Percentiles rank a stretch among this genome's conserved stretches.
Evolutionary conservation across 2,797 vertebrate species (phyloP).

Genomic region (Danio jaintianensis): DNA sequence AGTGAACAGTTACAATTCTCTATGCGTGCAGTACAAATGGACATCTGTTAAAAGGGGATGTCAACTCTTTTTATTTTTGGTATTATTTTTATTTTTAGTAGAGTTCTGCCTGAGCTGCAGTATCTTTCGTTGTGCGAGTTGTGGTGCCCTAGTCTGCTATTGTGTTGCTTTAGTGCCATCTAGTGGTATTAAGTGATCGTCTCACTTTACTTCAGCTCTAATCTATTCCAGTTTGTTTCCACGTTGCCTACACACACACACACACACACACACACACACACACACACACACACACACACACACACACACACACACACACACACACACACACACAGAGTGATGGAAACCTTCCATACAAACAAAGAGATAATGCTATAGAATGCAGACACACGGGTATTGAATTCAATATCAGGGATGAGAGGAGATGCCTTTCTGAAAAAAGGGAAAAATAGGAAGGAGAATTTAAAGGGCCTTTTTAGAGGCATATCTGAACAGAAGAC

Average conservation of each 20-base stretch:
- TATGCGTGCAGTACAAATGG: conserved; percentile 76
- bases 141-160: conserved; percentile 80
- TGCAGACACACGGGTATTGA: conserved; percentile 27
- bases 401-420: conserved; percentile 45
- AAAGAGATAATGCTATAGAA: conserved; percentile 19
- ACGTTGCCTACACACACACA: conserved; percentile 42
- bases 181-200: conserved; percentile 80
- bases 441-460: not conserved
- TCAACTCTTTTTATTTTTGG: conserved; percentile 72
- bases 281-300: no score
- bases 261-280: not conserved
- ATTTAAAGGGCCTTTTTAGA: conserved; percentile 10
- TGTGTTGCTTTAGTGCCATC: conserved; percentile 84
- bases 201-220: conserved; percentile 71
- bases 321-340: not conserved
- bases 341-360: conserved; percentile 29
- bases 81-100: conserved; percentile 69
- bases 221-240: conserved; percentile 55
- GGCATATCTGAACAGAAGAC: not conserved
- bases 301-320: conserved; percentile 27
- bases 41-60: conserved; percentile 68
- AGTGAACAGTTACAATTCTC: conserved; percentile 78
- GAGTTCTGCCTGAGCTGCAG: conserved; percentile 70
- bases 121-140: conserved; percentile 73
- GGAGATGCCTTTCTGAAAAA: conserved; percentile 44